Evolutionary conservation across 2,888 invertebrate genomes (phyloP).

Genomic region (Dromius quadrimaculatus): DNA sequence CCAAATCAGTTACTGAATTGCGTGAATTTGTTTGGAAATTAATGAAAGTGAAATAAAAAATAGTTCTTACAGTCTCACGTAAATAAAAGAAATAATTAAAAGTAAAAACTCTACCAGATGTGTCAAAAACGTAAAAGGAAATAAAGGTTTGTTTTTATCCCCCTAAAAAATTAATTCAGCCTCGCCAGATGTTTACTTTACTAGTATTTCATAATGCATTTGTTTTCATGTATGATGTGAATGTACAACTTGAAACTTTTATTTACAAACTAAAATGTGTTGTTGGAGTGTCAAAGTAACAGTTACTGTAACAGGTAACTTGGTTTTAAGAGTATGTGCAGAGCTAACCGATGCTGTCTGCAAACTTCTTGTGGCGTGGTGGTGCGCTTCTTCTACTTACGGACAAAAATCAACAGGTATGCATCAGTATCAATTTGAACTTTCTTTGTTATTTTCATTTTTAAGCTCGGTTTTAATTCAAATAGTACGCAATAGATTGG

Average conservation of each 20-base stretch:
- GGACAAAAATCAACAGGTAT: slow-evolving; percentile 22
- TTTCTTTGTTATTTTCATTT: no score
- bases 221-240: neutral
- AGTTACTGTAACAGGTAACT: slow-evolving; percentile 45
- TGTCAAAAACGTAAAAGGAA: slow-evolving; percentile 21
- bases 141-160: slow-evolving; percentile 27
- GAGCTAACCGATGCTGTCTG: slow-evolving; percentile 39
- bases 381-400: slow-evolving; percentile 17
- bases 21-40: no score
- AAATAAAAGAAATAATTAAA: slow-evolving; percentile 19
- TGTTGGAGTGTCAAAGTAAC: slow-evolving; percentile 46
- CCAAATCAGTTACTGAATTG: no score
- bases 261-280: slow-evolving; percentile 42
- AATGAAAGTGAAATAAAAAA: no score
- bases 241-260: no score
- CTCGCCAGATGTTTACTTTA: slow-evolving; percentile 14
- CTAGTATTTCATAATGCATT: slow-evolving; percentile 14
- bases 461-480: no score
- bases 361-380: slow-evolving; percentile 36
- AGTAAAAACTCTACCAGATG: slow-evolving; percentile 23
- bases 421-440: no score
- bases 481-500: no score
- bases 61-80: no score
- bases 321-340: slow-evolving; percentile 42
- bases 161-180: slow-evolving; percentile 14